A percentile compares a stretch with the other conserved stretches of the same genome.
Conservation (phyloP, 2,113 vertebrate genomes). For the Gobius niger region DNA sequence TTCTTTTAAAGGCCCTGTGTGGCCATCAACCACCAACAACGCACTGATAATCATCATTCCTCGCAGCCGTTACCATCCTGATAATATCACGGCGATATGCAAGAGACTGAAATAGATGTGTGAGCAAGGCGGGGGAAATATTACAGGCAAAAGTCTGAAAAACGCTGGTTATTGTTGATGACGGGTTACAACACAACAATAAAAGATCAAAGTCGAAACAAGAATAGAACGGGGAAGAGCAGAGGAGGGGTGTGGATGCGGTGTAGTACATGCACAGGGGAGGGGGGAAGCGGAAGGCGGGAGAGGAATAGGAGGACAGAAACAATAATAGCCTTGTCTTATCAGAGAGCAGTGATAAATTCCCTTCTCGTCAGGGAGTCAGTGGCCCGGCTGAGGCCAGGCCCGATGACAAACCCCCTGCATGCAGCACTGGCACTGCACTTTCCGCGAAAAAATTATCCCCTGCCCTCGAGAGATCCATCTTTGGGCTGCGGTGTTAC, state of each 20-base stretch:
- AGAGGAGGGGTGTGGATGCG: conserved; percentile 9
- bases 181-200: conserved; percentile 24
- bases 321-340: conserved; percentile 72
- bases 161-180: neutral
- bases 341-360: conserved; percentile 68
- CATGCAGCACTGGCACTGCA: conserved; percentile 32
- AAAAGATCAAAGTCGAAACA: conserved; percentile 38
- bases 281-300: conserved; percentile 13
- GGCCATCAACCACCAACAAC: conserved; percentile 49
- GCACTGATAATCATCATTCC: conserved; percentile 41
- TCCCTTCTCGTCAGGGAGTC: conserved; percentile 50
- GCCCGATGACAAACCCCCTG: conserved; percentile 66
- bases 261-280: conserved; percentile 26
- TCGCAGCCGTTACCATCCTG: conserved; percentile 46
- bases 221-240: conserved; percentile 26
- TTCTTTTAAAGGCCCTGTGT: conserved; percentile 13
- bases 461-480: conserved; percentile 28
- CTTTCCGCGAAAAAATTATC: conserved; percentile 57
- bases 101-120: conserved; percentile 7
- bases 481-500: conserved; percentile 32
- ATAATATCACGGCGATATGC: conserved; percentile 35
- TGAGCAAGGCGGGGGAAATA: neutral
- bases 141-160: conserved; percentile 3
- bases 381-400: conserved; percentile 41
- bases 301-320: conserved; percentile 44